Base-by-base conservation (phyloP, 2,888 invertebrate genomes). In the Periphyllus acericola region DNA sequence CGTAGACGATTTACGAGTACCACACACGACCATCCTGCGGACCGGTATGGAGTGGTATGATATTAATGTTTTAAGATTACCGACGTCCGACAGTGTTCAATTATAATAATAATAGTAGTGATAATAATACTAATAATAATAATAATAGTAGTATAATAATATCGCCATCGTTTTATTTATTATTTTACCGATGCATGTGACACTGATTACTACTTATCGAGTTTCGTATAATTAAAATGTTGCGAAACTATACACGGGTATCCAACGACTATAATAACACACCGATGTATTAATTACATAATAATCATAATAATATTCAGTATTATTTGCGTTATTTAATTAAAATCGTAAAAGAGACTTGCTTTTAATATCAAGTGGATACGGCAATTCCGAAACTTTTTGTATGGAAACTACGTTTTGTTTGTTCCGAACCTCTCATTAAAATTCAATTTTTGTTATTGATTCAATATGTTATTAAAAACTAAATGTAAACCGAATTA, bases 401-500 rank as follows among this genome's bases (percentile, higher is more conserved):
- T 80, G 34, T 46, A 71, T 32, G 32, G 32, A 72, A 72, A 83
- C 52, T 19, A 34, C 55, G 55, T 55, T 72, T 52, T 83, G 55
- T 83, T 83, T 83, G 52, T 83, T 72, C 32, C n/a, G 55, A 55
- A 72, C 71, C 32, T 83, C 72, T 55, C 52, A n/a, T 55, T 83
- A 6, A 72, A 52, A 83, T 83, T 72, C 19, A n/a, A 36, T 72
- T 83, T 83, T 46, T 83, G 34, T 72, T 83, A 72, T 83, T 52
- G 72, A 55, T 83, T 72, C 34, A 52, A 52, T 32, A 72, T 52
- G 25, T 40, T 52, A 52, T 6, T 72, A n/a, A 52, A 83, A 55
- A 72, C 52, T 34, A 72, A 83, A 83, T 72, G 52, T 55, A 72
- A 83, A 82, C 71, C 71, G 46, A 82, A 82, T 82, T 82, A 71